Evolutionary conservation across 2,113 vertebrate species (phyloP), one percentile per base, ranked within the genome.

Genomic region (Taurulus bubalis): DNA sequence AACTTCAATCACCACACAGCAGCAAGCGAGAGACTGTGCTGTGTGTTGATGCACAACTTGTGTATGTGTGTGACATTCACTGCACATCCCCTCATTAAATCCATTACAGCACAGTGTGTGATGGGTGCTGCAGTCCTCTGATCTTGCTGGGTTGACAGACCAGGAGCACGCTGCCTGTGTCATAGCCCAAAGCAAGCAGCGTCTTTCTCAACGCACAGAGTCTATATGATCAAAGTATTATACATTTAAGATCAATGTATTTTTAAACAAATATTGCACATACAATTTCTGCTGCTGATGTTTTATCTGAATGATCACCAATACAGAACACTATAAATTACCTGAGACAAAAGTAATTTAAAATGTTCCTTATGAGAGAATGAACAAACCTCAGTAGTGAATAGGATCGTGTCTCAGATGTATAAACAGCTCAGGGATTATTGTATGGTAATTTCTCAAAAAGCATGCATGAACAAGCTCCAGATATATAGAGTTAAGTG

Each of bases 51-150:
- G 69, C 75, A 77, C 51, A 71, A 32, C 40, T 36, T 77, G 77
- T 87, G 85, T 83, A 15, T 85, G 77, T 79, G 74, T 82, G 84
- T 77, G 86, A 85, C 85, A 90, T 86, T 77, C 71, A 62, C 79
- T 64, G 79, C 81, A 85, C 83, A 89, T 77, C 81, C 88, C 78
- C 90, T 92, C 89, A 93, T 94, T 93, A 93, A 90, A 90, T 87
- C 86, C 87, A 94, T 94, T 94, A 92, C 68, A 83, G 66, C 15
- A 22, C 80, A 51, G 86, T 78, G 82, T 89, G 85, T 94, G 91
- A 94, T 88, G 90, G 89, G 64, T 85, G 87, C 90, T 91, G 86
- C 88, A 82, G 83, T 92, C 75, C 69, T 90, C 80, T 85, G 87
- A 91, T 90, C 75, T 83, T 58, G 68, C 81, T 82, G 81, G 42